phyloP scores from a whole-genome alignment of 2,797 vertebrate species.

The Onychomys torridus region DNA sequence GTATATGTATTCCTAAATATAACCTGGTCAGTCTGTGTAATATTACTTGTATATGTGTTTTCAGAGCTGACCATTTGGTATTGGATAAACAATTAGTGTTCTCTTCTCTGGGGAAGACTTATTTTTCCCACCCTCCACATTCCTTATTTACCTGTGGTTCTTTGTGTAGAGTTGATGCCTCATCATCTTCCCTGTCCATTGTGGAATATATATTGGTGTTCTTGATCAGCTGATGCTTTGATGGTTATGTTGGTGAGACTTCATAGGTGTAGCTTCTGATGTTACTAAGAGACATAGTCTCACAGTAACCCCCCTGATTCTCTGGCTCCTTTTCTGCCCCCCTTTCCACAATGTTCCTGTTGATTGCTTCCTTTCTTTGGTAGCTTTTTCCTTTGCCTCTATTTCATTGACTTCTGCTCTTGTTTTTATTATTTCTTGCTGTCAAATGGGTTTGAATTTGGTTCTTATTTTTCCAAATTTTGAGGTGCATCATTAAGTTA shows the following conservation, averaged over 20 bases:
- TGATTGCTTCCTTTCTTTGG: not conserved
- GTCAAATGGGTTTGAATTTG: not conserved
- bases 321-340: not conserved
- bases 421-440: not conserved
- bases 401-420: not conserved
- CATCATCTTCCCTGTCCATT: not conserved
- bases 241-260: not conserved
- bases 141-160: not conserved
- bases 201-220: not conserved
- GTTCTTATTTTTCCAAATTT: not conserved
- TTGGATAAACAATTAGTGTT: not conserved
- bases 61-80: not conserved
- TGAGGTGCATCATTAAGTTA: not conserved
- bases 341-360: not conserved
- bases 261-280: not conserved
- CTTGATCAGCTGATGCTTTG: not conserved
- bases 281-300: not conserved
- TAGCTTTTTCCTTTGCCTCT: not conserved
- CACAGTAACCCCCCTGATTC: not conserved
- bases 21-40: not conserved
- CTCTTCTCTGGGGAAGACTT: not conserved
- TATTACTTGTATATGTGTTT: not conserved
- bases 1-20: not conserved
- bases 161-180: not conserved
- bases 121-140: not conserved